Base-by-base conservation (phyloP, 2,888 invertebrate species). In the Tetragnatha montana region DNA sequence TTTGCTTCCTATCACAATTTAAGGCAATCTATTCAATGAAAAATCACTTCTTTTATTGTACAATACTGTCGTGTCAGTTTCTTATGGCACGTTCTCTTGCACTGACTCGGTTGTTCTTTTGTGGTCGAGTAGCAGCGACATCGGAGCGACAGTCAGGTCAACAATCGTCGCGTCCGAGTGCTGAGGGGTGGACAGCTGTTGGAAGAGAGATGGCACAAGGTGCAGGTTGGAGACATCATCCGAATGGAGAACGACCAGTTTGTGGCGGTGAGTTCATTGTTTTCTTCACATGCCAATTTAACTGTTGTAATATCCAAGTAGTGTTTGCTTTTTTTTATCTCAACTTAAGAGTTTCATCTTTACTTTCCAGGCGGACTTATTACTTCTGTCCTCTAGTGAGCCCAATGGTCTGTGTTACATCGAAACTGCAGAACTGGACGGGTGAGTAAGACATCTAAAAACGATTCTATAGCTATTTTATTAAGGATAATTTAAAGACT, bases 201-300 rank as follows among this genome's bases (percentile, higher is more conserved):
- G 92, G 97, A 98, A 94, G 99, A 98, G 94, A 96, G 96, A 76
- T 95, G 95, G 95, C 94, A 94, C 92, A 94, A 94, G 91, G 94
- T 94, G n/a, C 92, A 92, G 88, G 99, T 98, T 92, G 99, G 99
- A 91, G 99, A 99, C 95, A 97, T 99, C 93, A 98, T 99, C 94
- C 96, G 98, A 92, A 97, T 99, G 97, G 98, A 99, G 95, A 99
- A 98, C 95, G 98, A 99, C 95, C 98, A 99, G 94, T 99, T 99
- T 95, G 98, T 99, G 92, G 99, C 99, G 73, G 94, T 94, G 91
- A 93, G 93, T 93, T 50, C 82, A 19, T 73, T 8, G 35, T 60
- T 60, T 10, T 60, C 60, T 60, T 8, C 8, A 4, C 60, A 60
- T 17, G 17, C n/a, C n/a, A n/a, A n/a, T n/a, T n/a, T n/a, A n/a